Evolutionary conservation across 2,113 vertebrate genomes (phyloP).

Genomic region (Sceloporus tristichus): DNA sequence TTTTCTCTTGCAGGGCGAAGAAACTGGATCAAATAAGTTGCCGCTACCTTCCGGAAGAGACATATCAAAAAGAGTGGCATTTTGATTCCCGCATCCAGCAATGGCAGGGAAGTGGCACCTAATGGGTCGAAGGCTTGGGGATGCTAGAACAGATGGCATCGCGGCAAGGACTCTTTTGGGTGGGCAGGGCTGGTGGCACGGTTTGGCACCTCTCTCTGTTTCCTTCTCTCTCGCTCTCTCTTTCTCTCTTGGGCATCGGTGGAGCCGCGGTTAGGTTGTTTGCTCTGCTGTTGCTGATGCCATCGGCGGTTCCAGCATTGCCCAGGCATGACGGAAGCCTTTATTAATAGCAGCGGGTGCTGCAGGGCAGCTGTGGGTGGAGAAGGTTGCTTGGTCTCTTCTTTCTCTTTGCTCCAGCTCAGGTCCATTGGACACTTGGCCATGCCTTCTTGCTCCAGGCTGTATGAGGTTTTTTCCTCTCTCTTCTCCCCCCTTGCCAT

Average conservation of each 20-base stretch:
- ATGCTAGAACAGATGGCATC: background rate
- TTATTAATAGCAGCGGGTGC: conserved; percentile 34
- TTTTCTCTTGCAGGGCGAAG: too few relatives aligned
- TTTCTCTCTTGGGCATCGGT: background rate
- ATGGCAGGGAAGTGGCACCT: too few relatives aligned
- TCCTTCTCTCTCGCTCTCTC: background rate
- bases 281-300: background rate
- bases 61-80: too few relatives aligned
- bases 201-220: background rate
- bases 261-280: conserved; percentile 1
- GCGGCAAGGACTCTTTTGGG: background rate
- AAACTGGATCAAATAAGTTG: too few relatives aligned
- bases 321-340: conserved; percentile 24
- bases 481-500: too few relatives aligned
- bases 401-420: background rate
- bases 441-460: background rate
- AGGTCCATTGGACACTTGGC: background rate
- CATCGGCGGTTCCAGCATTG: conserved; percentile 1
- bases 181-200: accelerated
- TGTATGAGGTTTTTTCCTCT: background rate
- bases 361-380: background rate
- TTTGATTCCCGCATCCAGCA: too few relatives aligned
- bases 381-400: too few relatives aligned
- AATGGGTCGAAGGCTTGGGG: background rate
- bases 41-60: too few relatives aligned